Evolutionary conservation across 2,113 vertebrate species (phyloP).

Genomic region (Xenopus tropicalis): DNA sequence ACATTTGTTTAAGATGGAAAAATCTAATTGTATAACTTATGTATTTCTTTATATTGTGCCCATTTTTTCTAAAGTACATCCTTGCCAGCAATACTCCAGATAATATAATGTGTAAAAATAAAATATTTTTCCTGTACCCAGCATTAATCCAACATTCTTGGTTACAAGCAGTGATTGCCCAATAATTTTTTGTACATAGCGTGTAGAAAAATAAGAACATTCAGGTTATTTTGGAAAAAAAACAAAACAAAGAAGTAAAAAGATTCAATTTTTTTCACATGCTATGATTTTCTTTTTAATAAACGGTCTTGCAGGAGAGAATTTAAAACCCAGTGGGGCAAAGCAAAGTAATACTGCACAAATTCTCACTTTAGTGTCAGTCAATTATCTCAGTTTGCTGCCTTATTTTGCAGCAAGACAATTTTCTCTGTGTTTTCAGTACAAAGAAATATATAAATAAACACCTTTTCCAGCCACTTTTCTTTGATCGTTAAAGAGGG

Average conservation of each 20-base stretch:
- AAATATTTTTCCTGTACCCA: too few relatives aligned
- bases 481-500: too few relatives aligned
- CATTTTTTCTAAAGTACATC: too few relatives aligned
- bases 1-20: too few relatives aligned
- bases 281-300: conserved; percentile 11
- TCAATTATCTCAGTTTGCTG: conserved; percentile 21
- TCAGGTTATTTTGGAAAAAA: neutral
- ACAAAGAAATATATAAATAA: conserved; percentile 40
- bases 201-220: too few relatives aligned
- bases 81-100: too few relatives aligned
- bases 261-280: conserved; percentile 13
- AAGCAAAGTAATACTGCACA: neutral
- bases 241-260: neutral
- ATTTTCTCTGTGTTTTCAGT: conserved; percentile 13
- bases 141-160: too few relatives aligned
- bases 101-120: too few relatives aligned
- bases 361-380: conserved; percentile 24
- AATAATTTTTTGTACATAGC: too few relatives aligned
- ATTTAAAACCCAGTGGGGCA: conserved; percentile 6
- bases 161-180: too few relatives aligned
- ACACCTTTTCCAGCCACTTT: neutral
- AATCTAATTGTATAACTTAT: too few relatives aligned
- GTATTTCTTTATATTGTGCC: too few relatives aligned
- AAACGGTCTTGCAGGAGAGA: conserved; percentile 3
- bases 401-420: conserved; percentile 32